Evolutionary conservation across 2,113 vertebrate genomes (phyloP), one percentile per base, ranked within the genome.

Genomic region (Prietella phreatophila): DNA sequence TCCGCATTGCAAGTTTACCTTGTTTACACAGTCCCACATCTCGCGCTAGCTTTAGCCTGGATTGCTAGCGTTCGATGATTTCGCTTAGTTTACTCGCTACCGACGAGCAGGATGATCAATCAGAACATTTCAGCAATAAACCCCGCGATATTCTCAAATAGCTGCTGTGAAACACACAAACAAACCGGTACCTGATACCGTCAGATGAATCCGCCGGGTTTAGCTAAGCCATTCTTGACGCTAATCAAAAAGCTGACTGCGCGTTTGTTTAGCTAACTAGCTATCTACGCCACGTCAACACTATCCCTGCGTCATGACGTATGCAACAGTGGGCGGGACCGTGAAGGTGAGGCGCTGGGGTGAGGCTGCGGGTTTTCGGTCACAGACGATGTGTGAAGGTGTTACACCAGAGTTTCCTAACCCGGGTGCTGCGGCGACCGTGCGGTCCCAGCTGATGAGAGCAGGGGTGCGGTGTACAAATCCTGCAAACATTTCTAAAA

Each of bases 281-380:
- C 63, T 89, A 82, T 82, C 89, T 69, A 93, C 88, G 95, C 95
- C 95, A 96, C 95, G 95, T 96, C 95, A 92, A 94, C 95, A 95
- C 14, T 89, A 85, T 84, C 65, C 50, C 36, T 65, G 90, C 95
- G 94, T 94, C 30, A 94, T 94, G 93, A 94, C 95, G 95, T 92
- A 3, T 0, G 19, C 17, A 80, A 42, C 5, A 22, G 56, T 69
- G 79, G 61, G 76, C 17, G 56, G 61, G 25, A 47, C 60, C 61
- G 27, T 27, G 67, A 55, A 39, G 17, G 11, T 13, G 22, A 33
- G 10, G 73, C 71, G 33, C 33, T 4, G 67, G 6, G 67, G 30
- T 33, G 33, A 73, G 22, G 5, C 36, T 47, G 73, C 20, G 5
- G 42, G 0, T 39, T 76, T 76, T 50, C 20, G 14, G 20, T 22